Percentiles rank a stretch among this genome's conserved stretches.
Conservation (phyloP, 2,888 invertebrate species). For the Dioctria rufipes region DNA sequence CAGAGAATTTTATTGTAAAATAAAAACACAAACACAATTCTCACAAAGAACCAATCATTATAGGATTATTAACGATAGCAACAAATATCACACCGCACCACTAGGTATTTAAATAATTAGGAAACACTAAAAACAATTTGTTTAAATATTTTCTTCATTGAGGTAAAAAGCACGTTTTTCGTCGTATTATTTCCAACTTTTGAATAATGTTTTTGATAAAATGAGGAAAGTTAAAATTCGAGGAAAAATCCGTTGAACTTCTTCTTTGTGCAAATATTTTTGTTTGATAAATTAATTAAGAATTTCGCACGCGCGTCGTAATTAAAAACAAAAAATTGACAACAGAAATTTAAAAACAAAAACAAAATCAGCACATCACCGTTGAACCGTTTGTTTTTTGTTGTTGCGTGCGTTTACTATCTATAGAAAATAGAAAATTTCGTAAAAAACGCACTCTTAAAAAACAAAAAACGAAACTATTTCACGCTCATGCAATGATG, state of each 20-base stretch:
- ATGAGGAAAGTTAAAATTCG: background rate
- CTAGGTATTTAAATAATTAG: background rate
- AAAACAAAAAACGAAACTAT: constrained; percentile 33
- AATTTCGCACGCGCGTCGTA: background rate
- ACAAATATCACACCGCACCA: background rate
- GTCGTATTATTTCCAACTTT: background rate
- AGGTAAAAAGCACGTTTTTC: background rate
- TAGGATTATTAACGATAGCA: background rate
- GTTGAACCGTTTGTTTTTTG: too few relatives aligned
- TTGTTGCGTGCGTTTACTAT: background rate
- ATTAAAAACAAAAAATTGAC: background rate
- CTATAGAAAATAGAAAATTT: constrained; percentile 38
- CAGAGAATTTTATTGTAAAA: background rate
- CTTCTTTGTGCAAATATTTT: background rate
- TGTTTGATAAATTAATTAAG: too few relatives aligned
- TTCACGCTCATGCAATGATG: constrained; percentile 47
- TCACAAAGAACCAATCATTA: too few relatives aligned
- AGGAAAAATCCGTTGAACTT: background rate
- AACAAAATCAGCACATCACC: constrained; percentile 5
- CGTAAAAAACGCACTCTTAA: constrained; percentile 11
- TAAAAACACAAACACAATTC: background rate
- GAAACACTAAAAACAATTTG: background rate
- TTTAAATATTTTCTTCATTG: background rate
- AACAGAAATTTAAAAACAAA: constrained; percentile 2
- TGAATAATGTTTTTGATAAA: background rate